Base-by-base conservation (phyloP, 53 echinoderm and acorn worm species). In the Apostichopus leukothele region DNA sequence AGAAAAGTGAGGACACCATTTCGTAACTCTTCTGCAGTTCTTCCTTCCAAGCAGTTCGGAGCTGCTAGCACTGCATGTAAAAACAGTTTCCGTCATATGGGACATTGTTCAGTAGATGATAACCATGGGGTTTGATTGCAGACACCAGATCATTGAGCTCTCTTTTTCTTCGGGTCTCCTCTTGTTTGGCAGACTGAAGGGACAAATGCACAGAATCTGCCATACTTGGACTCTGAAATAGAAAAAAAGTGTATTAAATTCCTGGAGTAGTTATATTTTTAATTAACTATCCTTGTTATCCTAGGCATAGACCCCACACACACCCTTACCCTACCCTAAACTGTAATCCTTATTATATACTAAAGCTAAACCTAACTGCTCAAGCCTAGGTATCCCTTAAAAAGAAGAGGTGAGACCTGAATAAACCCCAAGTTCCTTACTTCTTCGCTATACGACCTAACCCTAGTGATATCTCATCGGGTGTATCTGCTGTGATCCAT, bases 201-300 rank as follows among this genome's bases (percentile, higher is more conserved):
- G 75, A 75, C 75, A 75, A 75, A 75, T 75, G 75, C 75, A 75
- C 75, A 75, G 75, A 75, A 75, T 75, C n/a, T 75, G 75, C 75
- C 75, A 75, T 75, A 75, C 75, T 18, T 75, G 75, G n/a, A 75
- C 75, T 75, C 75, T 75, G 75, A 75, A 75, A 75, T 75, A 75
- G 75, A 25, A 25, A 75, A 75, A 75, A 75, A 75, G 75, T 75
- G 12, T 75, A 4, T 75, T 75, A 18, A 75, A 75, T 12, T 75
- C 75, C 75, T 18, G 75, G 75, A 75, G 0, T 75, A 75, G 25
- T 75, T n/a, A 25, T 75, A 75, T 25, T 75, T 75, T 75, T 20
- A 75, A 18, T 75, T 75, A n/a, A 75, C 14, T 75, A 19, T 75
- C 75, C 75, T 75, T 75, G 75, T 75, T 75, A n/a, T n/a, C n/a